Evolutionary conservation across 2,888 invertebrate species (phyloP).

Genomic region (Colletes collaris): DNA sequence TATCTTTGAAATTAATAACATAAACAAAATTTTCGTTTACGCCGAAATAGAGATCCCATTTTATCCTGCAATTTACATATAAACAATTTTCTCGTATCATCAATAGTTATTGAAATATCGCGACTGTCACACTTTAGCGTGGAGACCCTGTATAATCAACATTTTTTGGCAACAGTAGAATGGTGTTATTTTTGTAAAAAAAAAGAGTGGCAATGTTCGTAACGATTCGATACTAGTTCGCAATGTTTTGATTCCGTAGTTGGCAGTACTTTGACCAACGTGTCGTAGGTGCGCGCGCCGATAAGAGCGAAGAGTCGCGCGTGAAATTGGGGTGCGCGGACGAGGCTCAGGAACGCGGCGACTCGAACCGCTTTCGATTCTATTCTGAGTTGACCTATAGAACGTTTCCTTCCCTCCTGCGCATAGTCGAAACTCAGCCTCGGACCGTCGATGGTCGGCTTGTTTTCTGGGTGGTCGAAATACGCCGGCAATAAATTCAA

Average conservation of each 20-base stretch:
- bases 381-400: conserved; percentile 75
- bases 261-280: neutral
- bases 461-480: conserved; percentile 69
- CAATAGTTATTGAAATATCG: too few relatives aligned
- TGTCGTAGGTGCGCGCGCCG: neutral
- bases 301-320: conserved; percentile 22
- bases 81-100: too few relatives aligned
- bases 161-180: too few relatives aligned
- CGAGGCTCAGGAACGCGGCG: conserved; percentile 62
- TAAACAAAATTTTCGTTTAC: too few relatives aligned
- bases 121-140: too few relatives aligned
- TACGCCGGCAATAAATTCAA: conserved; percentile 66
- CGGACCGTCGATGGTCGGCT: conserved; percentile 48
- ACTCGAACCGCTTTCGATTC: conserved; percentile 67
- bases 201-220: too few relatives aligned
- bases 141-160: too few relatives aligned
- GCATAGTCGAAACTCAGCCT: conserved; percentile 63
- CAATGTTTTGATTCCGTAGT: conserved; percentile 8
- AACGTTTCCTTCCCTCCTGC: conserved; percentile 66
- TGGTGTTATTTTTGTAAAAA: too few relatives aligned
- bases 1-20: too few relatives aligned
- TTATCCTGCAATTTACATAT: too few relatives aligned
- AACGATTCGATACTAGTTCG: neutral
- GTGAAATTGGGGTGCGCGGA: conserved; percentile 60
- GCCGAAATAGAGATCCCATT: too few relatives aligned